phyloP scores from a whole-genome alignment of 1,140 invertebrate species.

The Penaeus chinensis region DNA sequence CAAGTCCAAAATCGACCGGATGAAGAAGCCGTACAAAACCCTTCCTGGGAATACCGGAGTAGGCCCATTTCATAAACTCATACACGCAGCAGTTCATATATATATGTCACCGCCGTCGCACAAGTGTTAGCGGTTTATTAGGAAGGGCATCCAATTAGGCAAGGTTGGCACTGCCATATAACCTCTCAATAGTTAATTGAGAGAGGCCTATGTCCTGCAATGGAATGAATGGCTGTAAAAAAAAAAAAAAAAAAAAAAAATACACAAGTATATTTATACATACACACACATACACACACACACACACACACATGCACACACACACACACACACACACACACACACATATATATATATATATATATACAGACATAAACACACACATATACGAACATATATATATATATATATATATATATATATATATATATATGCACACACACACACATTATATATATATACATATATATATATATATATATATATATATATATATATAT shows the following conservation, averaged over 20 bases:
- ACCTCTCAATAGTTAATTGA: too few species aligned
- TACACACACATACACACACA: neutral
- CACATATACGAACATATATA: neutral
- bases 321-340: neutral
- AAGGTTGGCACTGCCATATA: too few species aligned
- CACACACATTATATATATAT: neutral
- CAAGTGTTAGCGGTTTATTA: neutral
- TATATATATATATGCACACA: neutral
- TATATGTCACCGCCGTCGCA: too few species aligned
- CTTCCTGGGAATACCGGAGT: neutral
- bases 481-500: too few species aligned
- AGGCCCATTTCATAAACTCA: neutral
- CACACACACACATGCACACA: neutral
- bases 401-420: conserved; percentile 2
- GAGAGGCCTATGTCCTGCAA: too few species aligned
- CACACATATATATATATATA: neutral
- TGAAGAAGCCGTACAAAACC: neutral
- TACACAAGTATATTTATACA: neutral
- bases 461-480: neutral
- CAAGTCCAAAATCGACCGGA: too few species aligned
- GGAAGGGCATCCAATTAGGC: too few species aligned
- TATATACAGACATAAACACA: neutral
- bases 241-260: too few species aligned
- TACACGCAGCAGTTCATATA: too few species aligned
- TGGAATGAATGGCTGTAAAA: too few species aligned